These are phyloP conservation scores for Lydus trimaculatus DNA, from an alignment of 2,888 invertebrate species.

Conservation along the genomic window DNA sequence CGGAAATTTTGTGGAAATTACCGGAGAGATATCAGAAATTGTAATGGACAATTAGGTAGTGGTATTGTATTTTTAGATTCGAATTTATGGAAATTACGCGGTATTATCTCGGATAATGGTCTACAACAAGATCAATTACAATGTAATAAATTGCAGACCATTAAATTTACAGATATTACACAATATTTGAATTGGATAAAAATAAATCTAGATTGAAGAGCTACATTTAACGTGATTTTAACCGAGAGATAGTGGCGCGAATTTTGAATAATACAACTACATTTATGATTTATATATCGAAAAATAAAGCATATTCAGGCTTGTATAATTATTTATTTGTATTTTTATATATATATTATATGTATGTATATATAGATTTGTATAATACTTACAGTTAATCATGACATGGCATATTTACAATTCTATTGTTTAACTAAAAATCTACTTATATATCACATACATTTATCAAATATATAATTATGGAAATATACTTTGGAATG, in stretches of 20 bases:
- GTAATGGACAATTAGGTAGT: constrained; percentile 1
- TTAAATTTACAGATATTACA: constrained; percentile 23
- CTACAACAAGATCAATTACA: constrained; percentile 64
- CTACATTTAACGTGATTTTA: background rate
- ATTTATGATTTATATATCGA: too few relatives aligned
- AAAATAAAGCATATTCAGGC: background rate
- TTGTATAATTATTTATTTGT: background rate
- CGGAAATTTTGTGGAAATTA: constrained; percentile 62
- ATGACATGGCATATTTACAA: constrained; percentile 52
- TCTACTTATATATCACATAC: constrained; percentile 56
- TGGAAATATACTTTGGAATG: constrained; percentile 57
- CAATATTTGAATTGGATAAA: constrained; percentile 27
- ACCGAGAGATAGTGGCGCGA: background rate
- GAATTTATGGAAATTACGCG: constrained; percentile 54
- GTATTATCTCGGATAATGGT: constrained; percentile 67
- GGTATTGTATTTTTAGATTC: background rate
- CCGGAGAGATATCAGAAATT: constrained; percentile 51
- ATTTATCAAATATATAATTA: constrained; percentile 55
- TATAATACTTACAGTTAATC: constrained; percentile 21
- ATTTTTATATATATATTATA: background rate
- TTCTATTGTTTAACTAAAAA: constrained; percentile 41
- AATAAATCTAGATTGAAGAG: background rate
- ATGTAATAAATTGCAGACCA: constrained; percentile 52
- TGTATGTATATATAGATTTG: background rate
- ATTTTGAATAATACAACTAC: background rate